Percentiles rank a stretch among this genome's conserved stretches.
Evolutionary conservation across 2,888 invertebrate species (phyloP).

Genomic region (Sussaba pulchella): DNA sequence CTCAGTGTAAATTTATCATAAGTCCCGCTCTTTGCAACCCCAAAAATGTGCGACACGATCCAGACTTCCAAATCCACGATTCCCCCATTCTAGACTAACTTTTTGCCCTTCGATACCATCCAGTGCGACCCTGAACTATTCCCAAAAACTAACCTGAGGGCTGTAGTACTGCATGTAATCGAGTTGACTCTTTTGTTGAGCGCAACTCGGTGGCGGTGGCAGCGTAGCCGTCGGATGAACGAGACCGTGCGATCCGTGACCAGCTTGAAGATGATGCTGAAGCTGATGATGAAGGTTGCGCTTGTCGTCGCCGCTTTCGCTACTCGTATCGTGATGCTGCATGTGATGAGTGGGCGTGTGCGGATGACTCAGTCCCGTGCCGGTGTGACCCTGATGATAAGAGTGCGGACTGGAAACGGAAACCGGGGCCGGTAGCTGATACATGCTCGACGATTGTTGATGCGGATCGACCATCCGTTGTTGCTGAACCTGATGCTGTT

Average conservation of each 20-base stretch:
- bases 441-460: conserved; percentile 80
- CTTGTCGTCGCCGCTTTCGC: conserved; percentile 81
- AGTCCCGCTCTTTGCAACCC: too few relatives aligned
- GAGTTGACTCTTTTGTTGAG: conserved; percentile 82
- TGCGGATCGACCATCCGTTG: conserved; percentile 77
- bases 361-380: conserved; percentile 77
- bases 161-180: conserved; percentile 83
- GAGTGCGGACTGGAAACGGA: conserved; percentile 82
- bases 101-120: too few relatives aligned
- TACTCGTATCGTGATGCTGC: conserved; percentile 77
- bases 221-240: conserved; percentile 82
- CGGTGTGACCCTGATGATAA: conserved; percentile 79
- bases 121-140: too few relatives aligned
- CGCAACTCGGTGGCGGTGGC: conserved; percentile 81
- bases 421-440: conserved; percentile 81
- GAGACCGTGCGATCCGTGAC: conserved; percentile 78
- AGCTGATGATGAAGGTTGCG: conserved; percentile 82
- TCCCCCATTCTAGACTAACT: too few relatives aligned
- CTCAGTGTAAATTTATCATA: too few relatives aligned
- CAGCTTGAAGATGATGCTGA: conserved; percentile 81
- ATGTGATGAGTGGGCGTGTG: conserved; percentile 81
- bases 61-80: too few relatives aligned
- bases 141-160: conserved; percentile 78
- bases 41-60: too few relatives aligned
- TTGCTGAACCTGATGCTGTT: conserved; percentile 64